Percentiles rank a stretch among this genome's conserved stretches.
phyloP scores from a whole-genome alignment of 2,113 vertebrate genomes.

The Alethe castanea region DNA sequence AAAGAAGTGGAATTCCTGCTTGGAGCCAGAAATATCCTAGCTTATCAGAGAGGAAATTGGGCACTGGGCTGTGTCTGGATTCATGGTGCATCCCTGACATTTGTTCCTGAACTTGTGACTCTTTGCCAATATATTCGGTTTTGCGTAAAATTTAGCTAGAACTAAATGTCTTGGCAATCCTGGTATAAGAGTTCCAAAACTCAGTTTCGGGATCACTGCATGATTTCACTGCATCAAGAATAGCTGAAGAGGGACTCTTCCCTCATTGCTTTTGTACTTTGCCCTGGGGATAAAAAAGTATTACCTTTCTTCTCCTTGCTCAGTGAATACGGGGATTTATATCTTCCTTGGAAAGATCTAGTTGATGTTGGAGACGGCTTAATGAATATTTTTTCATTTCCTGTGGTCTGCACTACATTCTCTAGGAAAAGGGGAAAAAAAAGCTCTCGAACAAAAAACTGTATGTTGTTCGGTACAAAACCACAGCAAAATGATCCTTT shows the following conservation, averaged over 20 bases:
- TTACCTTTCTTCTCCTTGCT: not conserved
- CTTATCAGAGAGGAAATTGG: not conserved
- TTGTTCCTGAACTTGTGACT: not conserved
- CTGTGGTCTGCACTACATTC: not conserved
- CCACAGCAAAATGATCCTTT: not conserved
- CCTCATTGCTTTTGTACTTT: not conserved
- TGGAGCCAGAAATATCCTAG: not conserved
- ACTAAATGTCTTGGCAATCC: not conserved
- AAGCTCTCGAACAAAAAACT: not conserved
- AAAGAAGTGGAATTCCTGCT: not conserved
- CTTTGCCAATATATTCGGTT: not conserved
- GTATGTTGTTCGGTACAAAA: not conserved
- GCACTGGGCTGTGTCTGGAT: not conserved
- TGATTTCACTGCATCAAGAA: not conserved
- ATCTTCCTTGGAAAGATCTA: not conserved
- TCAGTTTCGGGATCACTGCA: not conserved
- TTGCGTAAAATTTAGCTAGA: not conserved
- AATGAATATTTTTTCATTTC: slow-evolving; percentile 29
- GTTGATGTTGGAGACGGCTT: not conserved
- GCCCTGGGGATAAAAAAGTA: not conserved
- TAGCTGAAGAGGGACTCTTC: not conserved
- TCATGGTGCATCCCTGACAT: not conserved
- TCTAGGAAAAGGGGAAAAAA: not conserved
- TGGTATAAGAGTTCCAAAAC: not conserved
- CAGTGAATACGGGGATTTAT: not conserved